A percentile compares a stretch with the other conserved stretches of the same genome.
These are phyloP conservation scores for Polyommatus iphigenia DNA, from an alignment of 2,888 invertebrate species.

Conservation along the genomic window DNA sequence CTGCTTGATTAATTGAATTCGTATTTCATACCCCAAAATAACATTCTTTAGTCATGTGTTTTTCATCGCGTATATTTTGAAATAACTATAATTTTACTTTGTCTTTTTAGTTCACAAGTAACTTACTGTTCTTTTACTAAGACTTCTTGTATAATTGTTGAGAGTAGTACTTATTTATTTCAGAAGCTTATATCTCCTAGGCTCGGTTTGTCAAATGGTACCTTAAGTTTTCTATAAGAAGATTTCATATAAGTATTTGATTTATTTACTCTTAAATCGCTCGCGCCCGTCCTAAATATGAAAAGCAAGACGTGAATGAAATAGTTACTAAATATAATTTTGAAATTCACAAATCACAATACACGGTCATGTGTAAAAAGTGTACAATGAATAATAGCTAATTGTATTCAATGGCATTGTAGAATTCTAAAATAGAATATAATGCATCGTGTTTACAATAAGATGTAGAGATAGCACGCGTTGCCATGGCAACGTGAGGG, in stretches of 20 bases:
- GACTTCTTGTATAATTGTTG: neutral
- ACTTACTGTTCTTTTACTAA: neutral
- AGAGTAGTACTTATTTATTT: neutral
- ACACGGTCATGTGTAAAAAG: neutral
- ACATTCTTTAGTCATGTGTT: neutral
- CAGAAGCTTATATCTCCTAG: no score
- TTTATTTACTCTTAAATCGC: neutral
- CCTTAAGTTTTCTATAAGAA: no score
- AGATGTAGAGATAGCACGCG: slow-evolving; percentile 64
- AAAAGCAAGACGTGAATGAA: neutral
- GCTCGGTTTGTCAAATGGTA: no score
- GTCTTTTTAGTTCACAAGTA: neutral
- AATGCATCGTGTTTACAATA: slow-evolving; percentile 50
- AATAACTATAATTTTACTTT: neutral
- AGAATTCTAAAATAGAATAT: slow-evolving; percentile 40
- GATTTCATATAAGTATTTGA: no score
- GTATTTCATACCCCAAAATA: slow-evolving; percentile 14
- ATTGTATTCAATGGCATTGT: slow-evolving; percentile 30
- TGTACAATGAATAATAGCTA: slow-evolving; percentile 15
- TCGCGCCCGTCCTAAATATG: neutral
- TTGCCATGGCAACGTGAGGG: slow-evolving; percentile 66
- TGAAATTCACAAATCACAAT: neutral
- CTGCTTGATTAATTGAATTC: neutral
- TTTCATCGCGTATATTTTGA: neutral
- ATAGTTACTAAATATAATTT: neutral